Evolutionary conservation across 2,888 invertebrate species (phyloP).

Genomic region (Mayetiola destructor): DNA sequence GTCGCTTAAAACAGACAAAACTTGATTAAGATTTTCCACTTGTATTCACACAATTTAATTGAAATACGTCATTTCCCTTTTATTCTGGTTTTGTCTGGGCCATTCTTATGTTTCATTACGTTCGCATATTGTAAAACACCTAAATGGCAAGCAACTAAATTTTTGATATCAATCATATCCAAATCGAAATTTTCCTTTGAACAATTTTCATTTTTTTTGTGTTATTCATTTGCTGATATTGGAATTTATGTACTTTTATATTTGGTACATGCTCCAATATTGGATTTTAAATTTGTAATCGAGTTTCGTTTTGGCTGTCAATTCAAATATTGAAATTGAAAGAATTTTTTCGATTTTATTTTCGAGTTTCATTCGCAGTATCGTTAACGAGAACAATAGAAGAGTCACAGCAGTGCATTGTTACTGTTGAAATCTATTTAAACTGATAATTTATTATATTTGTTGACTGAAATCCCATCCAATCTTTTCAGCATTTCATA

Average conservation of each 20-base stretch:
- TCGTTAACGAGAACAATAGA: slow-evolving; percentile 5
- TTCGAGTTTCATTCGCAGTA: no score
- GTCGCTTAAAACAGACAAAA: no score
- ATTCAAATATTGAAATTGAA: neutral
- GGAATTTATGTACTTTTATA: neutral
- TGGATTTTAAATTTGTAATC: neutral
- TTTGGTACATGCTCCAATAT: no score
- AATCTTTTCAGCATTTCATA: no score
- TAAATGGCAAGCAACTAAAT: slow-evolving; percentile 4
- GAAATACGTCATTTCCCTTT: slow-evolving; percentile 3
- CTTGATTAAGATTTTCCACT: slow-evolving; percentile 13
- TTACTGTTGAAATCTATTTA: slow-evolving; percentile 5
- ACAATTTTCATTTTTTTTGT: neutral
- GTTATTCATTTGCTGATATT: neutral
- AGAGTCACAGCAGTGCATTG: neutral
- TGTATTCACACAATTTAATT: slow-evolving; percentile 13
- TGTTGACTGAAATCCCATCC: no score
- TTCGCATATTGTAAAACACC: slow-evolving; percentile 1
- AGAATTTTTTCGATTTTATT: neutral
- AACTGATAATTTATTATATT: slow-evolving; percentile 2
- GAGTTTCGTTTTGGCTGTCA: neutral
- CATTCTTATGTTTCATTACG: neutral
- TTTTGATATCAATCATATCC: neutral
- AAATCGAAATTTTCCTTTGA: slow-evolving; percentile 10
- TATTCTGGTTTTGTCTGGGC: no score